A percentile compares a stretch with the other conserved stretches of the same genome.
Conservation (phyloP, 2,888 invertebrate species). For the Cantharis nigra region DNA sequence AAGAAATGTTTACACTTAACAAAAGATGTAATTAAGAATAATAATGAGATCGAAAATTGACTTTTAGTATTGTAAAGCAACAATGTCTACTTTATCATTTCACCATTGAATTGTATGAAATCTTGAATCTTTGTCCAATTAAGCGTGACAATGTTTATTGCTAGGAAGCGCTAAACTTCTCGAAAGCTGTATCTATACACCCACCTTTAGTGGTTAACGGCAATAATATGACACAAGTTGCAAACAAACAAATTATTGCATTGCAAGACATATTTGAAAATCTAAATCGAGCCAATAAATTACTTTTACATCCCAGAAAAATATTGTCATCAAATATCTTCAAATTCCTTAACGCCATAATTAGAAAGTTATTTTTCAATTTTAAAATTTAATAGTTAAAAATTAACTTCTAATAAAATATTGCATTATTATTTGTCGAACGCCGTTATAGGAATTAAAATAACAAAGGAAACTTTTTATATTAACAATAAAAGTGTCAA, state of each 20-base stretch:
- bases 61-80: neutral
- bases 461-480: neutral
- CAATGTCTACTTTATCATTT: neutral
- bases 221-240: conserved; percentile 15
- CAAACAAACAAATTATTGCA: conserved; percentile 12
- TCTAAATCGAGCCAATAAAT: neutral
- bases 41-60: neutral
- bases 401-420: neutral
- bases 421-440: neutral
- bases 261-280: neutral
- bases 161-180: conserved; percentile 18
- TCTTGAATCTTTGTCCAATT: conserved; percentile 18
- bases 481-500: neutral
- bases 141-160: conserved; percentile 21
- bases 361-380: neutral
- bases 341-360: neutral
- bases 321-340: neutral
- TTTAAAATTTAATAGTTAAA: neutral
- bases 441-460: neutral
- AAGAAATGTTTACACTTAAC: neutral
- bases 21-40: neutral
- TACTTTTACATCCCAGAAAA: neutral
- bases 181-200: conserved; percentile 11
- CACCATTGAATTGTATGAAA: neutral
- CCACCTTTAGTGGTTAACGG: conserved; percentile 9